These are phyloP conservation scores for Ruditapes philippinarum DNA, from an alignment of 1,140 invertebrate genomes.

Conservation along the genomic window DNA sequence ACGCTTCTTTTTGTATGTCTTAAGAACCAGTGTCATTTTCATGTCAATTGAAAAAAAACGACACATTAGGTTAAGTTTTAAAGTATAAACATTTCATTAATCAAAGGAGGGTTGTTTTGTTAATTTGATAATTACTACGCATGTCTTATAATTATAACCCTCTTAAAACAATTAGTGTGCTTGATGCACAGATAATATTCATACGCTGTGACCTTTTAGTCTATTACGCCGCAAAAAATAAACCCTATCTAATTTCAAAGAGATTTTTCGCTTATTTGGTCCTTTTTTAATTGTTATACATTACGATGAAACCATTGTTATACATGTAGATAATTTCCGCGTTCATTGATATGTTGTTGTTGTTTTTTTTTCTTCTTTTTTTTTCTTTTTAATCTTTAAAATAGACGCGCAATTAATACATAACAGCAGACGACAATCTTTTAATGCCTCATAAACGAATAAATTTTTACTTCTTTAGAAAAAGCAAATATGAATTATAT, in stretches of 20 bases:
- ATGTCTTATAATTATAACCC: constrained; percentile 28
- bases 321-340: neutral
- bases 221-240: constrained; percentile 36
- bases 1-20: neutral
- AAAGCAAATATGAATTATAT: no score
- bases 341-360: neutral
- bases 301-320: neutral
- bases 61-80: constrained; percentile 17
- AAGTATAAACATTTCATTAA: constrained; percentile 10
- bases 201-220: constrained; percentile 38
- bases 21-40: neutral
- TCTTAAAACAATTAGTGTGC: constrained; percentile 53
- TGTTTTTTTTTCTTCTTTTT: neutral
- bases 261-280: constrained; percentile 40
- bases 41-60: neutral
- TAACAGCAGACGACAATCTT: neutral
- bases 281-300: constrained; percentile 15
- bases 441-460: no score
- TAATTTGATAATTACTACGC: constrained; percentile 55
- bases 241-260: constrained; percentile 59
- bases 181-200: constrained; percentile 57
- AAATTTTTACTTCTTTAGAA: no score
- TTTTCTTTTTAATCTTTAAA: no score
- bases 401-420: no score
- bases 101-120: constrained; percentile 41